Percentiles rank a stretch among this genome's conserved stretches.
Conservation (phyloP, 2,797 vertebrate genomes). For the Falco cherrug region DNA sequence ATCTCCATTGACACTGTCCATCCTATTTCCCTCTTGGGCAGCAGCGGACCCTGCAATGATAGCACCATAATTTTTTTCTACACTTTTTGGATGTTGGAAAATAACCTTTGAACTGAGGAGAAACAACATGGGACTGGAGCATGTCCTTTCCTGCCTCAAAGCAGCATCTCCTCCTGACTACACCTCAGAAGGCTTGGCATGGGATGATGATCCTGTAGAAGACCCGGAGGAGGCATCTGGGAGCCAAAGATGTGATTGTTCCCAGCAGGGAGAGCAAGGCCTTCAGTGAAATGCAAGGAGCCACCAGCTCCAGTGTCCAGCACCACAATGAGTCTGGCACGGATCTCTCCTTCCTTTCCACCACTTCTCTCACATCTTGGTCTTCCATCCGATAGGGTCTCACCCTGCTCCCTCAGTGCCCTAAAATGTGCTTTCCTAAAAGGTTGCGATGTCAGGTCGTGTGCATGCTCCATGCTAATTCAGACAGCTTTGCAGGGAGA, state of each 20-base stretch:
- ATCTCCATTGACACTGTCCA: not conserved
- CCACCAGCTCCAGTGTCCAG: not conserved
- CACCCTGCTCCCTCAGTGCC: not conserved
- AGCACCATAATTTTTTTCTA: not conserved
- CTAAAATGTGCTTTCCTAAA: not conserved
- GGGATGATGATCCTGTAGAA: not conserved
- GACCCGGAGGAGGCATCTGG: not conserved
- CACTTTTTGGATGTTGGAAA: not conserved
- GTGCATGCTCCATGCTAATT: not conserved
- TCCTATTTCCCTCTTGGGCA: not conserved
- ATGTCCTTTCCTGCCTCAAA: not conserved
- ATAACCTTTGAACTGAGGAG: not conserved
- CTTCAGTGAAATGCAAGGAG: not conserved
- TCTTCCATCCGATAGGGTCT: not conserved
- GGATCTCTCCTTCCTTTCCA: not conserved
- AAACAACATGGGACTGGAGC: not conserved
- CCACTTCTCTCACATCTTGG: not conserved
- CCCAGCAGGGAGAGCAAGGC: not conserved
- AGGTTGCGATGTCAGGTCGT: not conserved
- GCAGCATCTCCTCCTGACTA: not conserved
- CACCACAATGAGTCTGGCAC: rapidly evolving
- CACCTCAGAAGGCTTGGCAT: not conserved
- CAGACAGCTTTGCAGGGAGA: not conserved
- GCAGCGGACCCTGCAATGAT: not conserved
- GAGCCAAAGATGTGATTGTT: not conserved